A percentile compares a stretch with the other conserved stretches of the same genome.
Evolutionary conservation across 1,140 invertebrate species (phyloP).

Genomic region (Pteromalus puparum): DNA sequence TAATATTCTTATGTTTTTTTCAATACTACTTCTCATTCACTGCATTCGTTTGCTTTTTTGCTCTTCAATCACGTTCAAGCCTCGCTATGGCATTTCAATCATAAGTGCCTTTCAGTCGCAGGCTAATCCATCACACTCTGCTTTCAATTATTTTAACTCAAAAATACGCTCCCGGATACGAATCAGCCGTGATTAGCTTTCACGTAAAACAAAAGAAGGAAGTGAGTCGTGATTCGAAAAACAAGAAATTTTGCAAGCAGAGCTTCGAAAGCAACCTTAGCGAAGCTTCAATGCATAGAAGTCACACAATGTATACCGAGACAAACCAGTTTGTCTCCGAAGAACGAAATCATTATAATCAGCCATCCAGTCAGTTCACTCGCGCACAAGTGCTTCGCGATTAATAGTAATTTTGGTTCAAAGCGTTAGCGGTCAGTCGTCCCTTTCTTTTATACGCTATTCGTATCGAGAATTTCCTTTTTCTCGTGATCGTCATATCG

Average conservation of each 20-base stretch:
- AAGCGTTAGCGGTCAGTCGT: conserved; percentile 60
- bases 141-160: neutral
- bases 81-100: neutral
- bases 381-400: conserved; percentile 37
- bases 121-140: neutral
- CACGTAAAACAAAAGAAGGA: neutral
- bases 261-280: neutral
- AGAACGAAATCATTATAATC: conserved; percentile 42
- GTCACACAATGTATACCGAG: neutral
- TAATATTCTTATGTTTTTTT: conserved; percentile 17
- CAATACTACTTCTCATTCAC: neutral
- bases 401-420: conserved; percentile 58
- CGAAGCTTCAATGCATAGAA: neutral
- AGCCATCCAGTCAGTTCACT: no score
- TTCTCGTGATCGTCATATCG: conserved; percentile 34
- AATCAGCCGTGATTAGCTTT: neutral
- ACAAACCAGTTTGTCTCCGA: conserved; percentile 26
- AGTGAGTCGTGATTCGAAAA: neutral
- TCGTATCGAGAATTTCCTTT: neutral
- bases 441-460: conserved; percentile 13
- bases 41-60: neutral
- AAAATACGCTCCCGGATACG: no score
- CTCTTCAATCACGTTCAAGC: conserved; percentile 27
- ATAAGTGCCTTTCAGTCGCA: conserved; percentile 2
- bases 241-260: no score